These are phyloP conservation scores for Trigoniulus corallinus DNA, from an alignment of 1,140 invertebrate genomes.

Conservation along the genomic window DNA sequence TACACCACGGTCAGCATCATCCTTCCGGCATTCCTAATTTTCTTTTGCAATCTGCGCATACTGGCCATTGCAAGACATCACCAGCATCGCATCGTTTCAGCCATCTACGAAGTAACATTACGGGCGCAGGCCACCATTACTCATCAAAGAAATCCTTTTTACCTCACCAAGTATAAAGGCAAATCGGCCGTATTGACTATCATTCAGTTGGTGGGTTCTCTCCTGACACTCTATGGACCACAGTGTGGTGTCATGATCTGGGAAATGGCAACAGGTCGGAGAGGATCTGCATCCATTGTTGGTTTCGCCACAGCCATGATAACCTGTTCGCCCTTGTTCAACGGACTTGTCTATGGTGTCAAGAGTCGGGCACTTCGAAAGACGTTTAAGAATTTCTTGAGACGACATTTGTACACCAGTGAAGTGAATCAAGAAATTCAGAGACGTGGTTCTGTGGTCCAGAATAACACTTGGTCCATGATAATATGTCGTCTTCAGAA, in stretches of 20 bases:
- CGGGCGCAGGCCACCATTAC: constrained; percentile 68
- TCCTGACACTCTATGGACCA: constrained; percentile 51
- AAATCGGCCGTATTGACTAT: constrained; percentile 49
- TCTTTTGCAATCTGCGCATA: constrained; percentile 46
- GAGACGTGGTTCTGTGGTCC: constrained; percentile 40
- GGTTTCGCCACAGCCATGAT: constrained; percentile 41
- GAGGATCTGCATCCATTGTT: constrained; percentile 26
- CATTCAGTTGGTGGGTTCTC: constrained; percentile 47
- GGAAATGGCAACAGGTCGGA: constrained; percentile 27
- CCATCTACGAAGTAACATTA: constrained; percentile 64
- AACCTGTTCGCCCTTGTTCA: constrained; percentile 47
- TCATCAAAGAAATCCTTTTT: constrained; percentile 54
- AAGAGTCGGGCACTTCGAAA: constrained; percentile 45
- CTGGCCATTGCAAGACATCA: constrained; percentile 62
- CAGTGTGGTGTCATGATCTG: constrained; percentile 53
- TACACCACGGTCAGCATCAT: constrained; percentile 45
- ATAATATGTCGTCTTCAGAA: no score
- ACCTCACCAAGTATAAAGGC: constrained; percentile 35
- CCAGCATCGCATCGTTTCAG: constrained; percentile 60
- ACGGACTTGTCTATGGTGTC: constrained; percentile 56
- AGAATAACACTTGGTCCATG: no score
- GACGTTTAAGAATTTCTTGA: constrained; percentile 56
- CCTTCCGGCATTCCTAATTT: constrained; percentile 45
- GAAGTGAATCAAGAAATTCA: constrained; percentile 45
- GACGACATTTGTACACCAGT: constrained; percentile 59